Evolutionary conservation across 1,140 invertebrate species (phyloP).

Genomic region (Colletes latitarsis): DNA sequence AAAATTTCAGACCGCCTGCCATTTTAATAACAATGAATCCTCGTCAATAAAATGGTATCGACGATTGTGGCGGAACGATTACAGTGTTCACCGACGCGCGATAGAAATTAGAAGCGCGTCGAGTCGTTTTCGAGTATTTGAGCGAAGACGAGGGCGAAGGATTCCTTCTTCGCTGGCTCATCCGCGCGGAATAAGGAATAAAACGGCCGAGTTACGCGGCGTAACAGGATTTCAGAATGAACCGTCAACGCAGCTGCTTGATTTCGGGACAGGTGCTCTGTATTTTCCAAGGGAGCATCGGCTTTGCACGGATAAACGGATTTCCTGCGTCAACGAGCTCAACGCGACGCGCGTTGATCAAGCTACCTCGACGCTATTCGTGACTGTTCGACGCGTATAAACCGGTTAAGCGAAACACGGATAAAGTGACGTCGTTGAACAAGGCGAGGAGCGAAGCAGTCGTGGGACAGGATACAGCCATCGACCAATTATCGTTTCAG

Average conservation of each 20-base stretch:
- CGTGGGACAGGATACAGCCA: neutral
- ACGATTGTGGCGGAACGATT: too few species aligned
- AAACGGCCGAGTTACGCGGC: neutral
- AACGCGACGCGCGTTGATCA: slow-evolving; percentile 6
- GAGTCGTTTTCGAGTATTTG: too few species aligned
- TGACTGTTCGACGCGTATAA: slow-evolving; percentile 3
- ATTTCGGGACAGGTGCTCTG: slow-evolving; percentile 17
- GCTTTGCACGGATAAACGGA: slow-evolving; percentile 30
- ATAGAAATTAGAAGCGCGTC: too few species aligned
- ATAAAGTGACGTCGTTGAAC: slow-evolving; percentile 5
- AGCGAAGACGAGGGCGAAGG: neutral
- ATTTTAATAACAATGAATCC: too few species aligned
- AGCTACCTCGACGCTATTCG: slow-evolving; percentile 15
- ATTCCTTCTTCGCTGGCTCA: neutral
- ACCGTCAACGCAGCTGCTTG: slow-evolving; percentile 7
- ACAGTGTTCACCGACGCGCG: too few species aligned
- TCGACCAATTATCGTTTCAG: slow-evolving; percentile 6
- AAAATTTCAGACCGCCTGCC: too few species aligned
- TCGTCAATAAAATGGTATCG: too few species aligned
- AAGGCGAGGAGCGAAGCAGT: neutral
- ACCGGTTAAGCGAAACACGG: slow-evolving; percentile 30
- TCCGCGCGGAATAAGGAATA: neutral
- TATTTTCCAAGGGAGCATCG: slow-evolving; percentile 12
- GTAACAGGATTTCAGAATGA: slow-evolving; percentile 10
- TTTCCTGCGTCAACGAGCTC: slow-evolving; percentile 30